Base-by-base conservation (phyloP, 2,888 invertebrate species). In the Quadriops clusia region DNA sequence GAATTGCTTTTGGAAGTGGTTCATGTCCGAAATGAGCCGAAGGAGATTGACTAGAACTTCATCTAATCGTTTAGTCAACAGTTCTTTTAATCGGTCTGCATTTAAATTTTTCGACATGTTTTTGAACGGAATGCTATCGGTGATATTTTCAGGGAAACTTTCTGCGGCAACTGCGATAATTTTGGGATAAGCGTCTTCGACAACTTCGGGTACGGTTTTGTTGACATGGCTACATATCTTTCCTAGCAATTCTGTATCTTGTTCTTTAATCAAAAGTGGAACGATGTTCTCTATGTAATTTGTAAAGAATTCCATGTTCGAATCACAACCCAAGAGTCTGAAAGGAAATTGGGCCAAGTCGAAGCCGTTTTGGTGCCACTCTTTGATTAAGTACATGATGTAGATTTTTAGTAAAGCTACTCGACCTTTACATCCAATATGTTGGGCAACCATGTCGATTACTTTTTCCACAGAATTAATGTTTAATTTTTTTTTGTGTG, bases 401-500 rank as follows among this genome's bases (percentile, higher is more conserved):
- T 69, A 63, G 30, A 52, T 59, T 28, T 62, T 57, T 30, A 67
- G 41, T 42, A 71, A 67, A 5, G 44, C 36, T n/a, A 56, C 47
- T 3, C 56, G 41, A 11, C 45, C 51, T 8, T 54, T 23, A 16
- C 45, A 38, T 17, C 38, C 36, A 25, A 56, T 42, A 31, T 46
- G 33, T 20, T 42, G 34, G 12, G 45, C 43, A 9, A 55, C 41
- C 28, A 49, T 41, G 17, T 39, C 36, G 8, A 56, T 37, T 22
- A 49, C 42, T 35, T 42, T 49, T 17, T 42, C 17, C 8, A 38
- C 18, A 7, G 26, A 36, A 28, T 36, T 38, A 29, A 54, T 51
- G 27, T 66, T 59, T 22, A 74, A 49, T 3, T 60, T 54, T 52
- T 73, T 72, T 4, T 63, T 58, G 28, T 64, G 59, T 30, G 68